Percentiles rank a stretch among this genome's conserved stretches.
These are phyloP conservation scores for Spodoptera litura DNA, from an alignment of 1,140 invertebrate genomes.

Conservation along the genomic window DNA sequence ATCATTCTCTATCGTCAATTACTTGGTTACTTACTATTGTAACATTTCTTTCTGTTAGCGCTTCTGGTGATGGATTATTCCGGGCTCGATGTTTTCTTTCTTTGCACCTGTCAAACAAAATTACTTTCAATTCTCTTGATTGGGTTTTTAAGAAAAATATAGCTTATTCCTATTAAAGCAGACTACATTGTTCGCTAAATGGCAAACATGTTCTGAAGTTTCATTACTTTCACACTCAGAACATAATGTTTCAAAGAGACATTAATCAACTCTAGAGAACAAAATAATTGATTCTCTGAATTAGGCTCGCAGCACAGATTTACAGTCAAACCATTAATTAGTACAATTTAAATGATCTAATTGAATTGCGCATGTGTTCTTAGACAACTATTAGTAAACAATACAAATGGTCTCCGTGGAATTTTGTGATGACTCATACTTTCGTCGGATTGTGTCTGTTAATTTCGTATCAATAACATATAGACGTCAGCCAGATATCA, in stretches of 20 bases:
- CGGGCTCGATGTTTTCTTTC: conserved; percentile 1
- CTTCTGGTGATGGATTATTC: neutral
- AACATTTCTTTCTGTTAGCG: conserved; percentile 12
- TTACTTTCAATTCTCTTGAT: too few species aligned
- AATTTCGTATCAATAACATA: too few species aligned
- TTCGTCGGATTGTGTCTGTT: neutral
- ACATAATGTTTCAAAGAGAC: too few species aligned
- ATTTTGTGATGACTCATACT: conserved; percentile 18
- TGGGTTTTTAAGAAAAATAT: too few species aligned
- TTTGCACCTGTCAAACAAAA: conserved; percentile 49
- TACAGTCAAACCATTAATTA: neutral
- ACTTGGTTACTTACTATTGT: conserved; percentile 13
- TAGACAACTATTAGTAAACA: conserved; percentile 26
- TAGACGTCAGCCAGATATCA: too few species aligned
- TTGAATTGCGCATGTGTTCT: conserved; percentile 2
- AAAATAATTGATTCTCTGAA: conserved; percentile 22
- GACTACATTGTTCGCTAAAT: too few species aligned
- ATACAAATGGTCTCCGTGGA: conserved; percentile 3
- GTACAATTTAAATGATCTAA: neutral
- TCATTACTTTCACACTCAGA: too few species aligned
- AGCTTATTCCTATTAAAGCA: too few species aligned
- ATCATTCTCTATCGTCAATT: neutral
- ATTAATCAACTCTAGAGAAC: conserved; percentile 27
- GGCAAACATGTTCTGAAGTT: too few species aligned
- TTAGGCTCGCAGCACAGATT: neutral